phyloP scores from a whole-genome alignment of 2,113 vertebrate species.

The Fregata magnificens region DNA sequence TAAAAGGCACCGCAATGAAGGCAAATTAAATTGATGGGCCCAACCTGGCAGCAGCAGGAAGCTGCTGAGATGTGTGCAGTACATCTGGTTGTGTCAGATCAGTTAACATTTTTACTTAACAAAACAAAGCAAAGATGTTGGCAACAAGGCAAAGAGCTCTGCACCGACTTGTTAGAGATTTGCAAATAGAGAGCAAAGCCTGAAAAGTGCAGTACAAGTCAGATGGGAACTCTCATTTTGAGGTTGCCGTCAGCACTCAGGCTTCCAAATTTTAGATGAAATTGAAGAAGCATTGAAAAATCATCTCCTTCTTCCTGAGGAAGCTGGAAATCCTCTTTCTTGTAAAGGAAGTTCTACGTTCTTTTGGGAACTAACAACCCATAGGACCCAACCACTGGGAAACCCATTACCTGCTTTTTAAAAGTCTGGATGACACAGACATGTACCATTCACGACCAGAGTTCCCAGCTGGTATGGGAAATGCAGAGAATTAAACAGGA shows the following conservation, averaged over 20 bases:
- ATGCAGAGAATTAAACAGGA: neutral
- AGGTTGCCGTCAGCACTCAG: neutral
- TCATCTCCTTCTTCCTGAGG: neutral
- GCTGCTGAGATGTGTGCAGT: neutral
- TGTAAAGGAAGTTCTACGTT: neutral
- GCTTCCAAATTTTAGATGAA: neutral
- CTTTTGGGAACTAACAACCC: neutral
- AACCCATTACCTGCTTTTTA: neutral
- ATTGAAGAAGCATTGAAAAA: neutral
- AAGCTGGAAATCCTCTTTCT: neutral
- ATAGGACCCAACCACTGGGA: neutral
- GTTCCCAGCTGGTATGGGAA: neutral
- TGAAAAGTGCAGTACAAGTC: neutral
- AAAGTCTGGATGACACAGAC: neutral
- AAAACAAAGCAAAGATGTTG: neutral
- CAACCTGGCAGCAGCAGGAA: neutral
- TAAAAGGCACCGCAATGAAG: neutral
- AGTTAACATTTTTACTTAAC: neutral
- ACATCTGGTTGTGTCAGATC: neutral
- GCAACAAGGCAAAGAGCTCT: neutral
- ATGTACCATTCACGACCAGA: fast-evolving
- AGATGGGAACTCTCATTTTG: neutral
- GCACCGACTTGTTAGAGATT: neutral
- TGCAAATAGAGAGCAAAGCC: neutral
- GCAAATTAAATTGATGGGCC: neutral